A percentile compares a stretch with the other conserved stretches of the same genome.
These are phyloP conservation scores for Oscheius sp. DNA, from an alignment of 1,140 invertebrate species.

Conservation along the genomic window DNA sequence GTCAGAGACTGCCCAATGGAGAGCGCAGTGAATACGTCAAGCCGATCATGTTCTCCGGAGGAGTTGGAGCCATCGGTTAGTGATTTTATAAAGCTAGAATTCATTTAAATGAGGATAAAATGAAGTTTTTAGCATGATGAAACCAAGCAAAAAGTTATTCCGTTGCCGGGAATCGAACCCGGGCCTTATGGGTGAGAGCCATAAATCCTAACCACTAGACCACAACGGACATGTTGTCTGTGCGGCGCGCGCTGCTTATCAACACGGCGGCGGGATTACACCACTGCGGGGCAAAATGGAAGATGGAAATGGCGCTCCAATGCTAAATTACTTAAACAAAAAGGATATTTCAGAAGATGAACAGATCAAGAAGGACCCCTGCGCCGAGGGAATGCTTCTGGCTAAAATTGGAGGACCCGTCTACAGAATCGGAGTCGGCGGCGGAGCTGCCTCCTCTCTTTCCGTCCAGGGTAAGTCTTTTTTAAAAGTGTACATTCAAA, in stretches of 20 bases:
- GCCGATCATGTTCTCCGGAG: constrained; percentile 97
- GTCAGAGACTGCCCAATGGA: constrained; percentile 60
- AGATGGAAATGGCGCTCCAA: too few relatives aligned
- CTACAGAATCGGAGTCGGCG: constrained; percentile 93
- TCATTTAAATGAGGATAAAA: too few relatives aligned
- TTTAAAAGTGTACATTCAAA: too few relatives aligned
- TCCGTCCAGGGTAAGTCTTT: constrained; percentile 67
- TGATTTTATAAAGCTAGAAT: not conserved
- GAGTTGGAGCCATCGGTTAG: constrained; percentile 82
- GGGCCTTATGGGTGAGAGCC: constrained; percentile 78
- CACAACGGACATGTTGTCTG: constrained; percentile 41
- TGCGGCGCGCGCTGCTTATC: too few relatives aligned
- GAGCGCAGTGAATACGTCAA: constrained; percentile 88
- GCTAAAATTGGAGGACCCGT: constrained; percentile 94
- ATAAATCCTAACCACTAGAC: constrained; percentile 73
- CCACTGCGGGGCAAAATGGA: too few relatives aligned
- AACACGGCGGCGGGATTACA: too few relatives aligned
- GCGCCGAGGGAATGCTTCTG: constrained; percentile 65
- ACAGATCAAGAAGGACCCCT: constrained; percentile 34
- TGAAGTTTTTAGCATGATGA: too few relatives aligned
- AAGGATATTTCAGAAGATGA: constrained; percentile 34
- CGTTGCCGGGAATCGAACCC: constrained; percentile 78
- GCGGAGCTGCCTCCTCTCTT: constrained; percentile 91
- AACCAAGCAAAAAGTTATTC: constrained; percentile 24
- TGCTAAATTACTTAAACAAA: not conserved